Evolutionary conservation across 2,888 invertebrate genomes (phyloP).

Genomic region (Pammene fasciana): DNA sequence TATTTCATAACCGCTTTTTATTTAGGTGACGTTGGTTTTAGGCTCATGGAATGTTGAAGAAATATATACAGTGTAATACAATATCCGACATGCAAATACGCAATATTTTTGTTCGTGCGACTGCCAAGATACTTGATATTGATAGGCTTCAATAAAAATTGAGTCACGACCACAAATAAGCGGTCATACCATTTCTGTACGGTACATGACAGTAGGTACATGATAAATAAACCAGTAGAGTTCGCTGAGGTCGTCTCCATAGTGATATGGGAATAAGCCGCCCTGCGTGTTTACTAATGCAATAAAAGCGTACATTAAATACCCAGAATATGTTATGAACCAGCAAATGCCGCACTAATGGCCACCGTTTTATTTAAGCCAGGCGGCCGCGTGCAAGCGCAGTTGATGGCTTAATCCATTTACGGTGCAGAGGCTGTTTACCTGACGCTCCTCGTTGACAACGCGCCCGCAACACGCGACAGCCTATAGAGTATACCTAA

Average conservation of each 20-base stretch:
- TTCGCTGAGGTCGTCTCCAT: too few species aligned
- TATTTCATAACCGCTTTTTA: too few species aligned
- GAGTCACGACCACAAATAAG: conserved; percentile 31
- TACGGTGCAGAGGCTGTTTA: conserved; percentile 42
- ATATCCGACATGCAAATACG: neutral
- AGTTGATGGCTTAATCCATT: conserved; percentile 58
- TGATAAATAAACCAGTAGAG: too few species aligned
- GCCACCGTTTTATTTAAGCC: conserved; percentile 30
- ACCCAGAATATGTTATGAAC: conserved; percentile 11
- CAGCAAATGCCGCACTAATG: conserved; percentile 30
- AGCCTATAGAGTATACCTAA: conserved; percentile 11
- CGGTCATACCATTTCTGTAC: conserved; percentile 2
- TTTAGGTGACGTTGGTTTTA: too few species aligned
- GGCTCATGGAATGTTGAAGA: too few species aligned
- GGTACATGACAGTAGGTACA: too few species aligned
- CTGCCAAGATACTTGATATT: conserved; percentile 12
- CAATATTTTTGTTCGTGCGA: neutral
- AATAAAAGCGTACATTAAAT: conserved; percentile 10
- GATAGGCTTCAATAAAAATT: conserved; percentile 27
- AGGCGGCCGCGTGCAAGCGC: conserved; percentile 42
- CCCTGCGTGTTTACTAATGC: neutral
- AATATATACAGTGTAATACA: neutral
- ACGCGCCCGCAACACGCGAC: conserved; percentile 18
- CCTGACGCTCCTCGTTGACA: conserved; percentile 35
- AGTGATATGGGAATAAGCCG: too few species aligned